phyloP scores from a whole-genome alignment of 2,113 vertebrate species.

The Xyrauchen texanus region DNA sequence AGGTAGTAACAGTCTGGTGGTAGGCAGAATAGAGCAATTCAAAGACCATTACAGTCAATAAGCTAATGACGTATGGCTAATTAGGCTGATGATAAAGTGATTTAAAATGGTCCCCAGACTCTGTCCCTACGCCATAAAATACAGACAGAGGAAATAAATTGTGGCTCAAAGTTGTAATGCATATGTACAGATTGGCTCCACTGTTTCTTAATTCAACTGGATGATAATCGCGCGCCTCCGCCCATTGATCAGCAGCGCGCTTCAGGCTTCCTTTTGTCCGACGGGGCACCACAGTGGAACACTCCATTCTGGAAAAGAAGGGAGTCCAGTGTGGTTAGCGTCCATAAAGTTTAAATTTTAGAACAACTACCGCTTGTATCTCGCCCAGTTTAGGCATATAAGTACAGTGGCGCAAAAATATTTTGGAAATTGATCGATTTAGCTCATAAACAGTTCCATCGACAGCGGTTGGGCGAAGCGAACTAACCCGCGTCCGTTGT shows the following conservation, averaged over 20 bases:
- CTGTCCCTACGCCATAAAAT: no score
- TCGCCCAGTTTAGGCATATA: not conserved
- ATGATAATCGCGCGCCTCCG: conserved; percentile 28
- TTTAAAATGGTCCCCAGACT: no score
- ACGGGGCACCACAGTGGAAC: conserved; percentile 35
- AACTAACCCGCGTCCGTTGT: not conserved
- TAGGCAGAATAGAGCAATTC: no score
- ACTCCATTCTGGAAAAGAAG: conserved; percentile 28
- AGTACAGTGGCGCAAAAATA: rapidly evolving
- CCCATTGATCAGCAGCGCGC: conserved; percentile 34
- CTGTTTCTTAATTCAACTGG: conserved; percentile 4
- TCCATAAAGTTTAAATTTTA: not conserved
- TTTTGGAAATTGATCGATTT: not conserved
- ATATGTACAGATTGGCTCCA: not conserved
- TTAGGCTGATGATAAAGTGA: no score
- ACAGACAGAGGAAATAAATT: no score
- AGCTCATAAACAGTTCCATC: not conserved
- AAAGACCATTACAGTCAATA: no score
- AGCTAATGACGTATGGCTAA: no score
- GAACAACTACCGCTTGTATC: not conserved
- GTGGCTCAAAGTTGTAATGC: no score
- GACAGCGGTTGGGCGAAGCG: not conserved
- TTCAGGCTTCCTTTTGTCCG: conserved; percentile 55
- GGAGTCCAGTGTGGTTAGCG: not conserved
- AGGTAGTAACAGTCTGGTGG: no score